These are phyloP conservation scores for Sus scrofa DNA, from an alignment of 2,113 vertebrate species.

Conservation along the genomic window DNA sequence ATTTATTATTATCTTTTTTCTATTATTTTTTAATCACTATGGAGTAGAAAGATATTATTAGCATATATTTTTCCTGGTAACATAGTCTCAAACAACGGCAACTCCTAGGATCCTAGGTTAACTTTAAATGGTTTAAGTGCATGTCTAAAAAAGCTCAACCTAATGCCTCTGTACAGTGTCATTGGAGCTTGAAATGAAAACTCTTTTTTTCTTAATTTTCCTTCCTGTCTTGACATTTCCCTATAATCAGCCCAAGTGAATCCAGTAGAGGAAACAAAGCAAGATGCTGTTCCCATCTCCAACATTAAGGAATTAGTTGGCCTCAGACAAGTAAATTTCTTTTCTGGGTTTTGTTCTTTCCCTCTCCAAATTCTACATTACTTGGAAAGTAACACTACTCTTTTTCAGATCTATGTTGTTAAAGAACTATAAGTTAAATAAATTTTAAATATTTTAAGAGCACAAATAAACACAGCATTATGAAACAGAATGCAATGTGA, in stretches of 20 bases:
- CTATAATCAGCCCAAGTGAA: background rate
- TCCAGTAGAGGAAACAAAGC: background rate
- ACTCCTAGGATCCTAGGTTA: background rate
- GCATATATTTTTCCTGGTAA: background rate
- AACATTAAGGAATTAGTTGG: background rate
- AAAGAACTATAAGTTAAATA: background rate
- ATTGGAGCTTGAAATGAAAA: slow-evolving; percentile 45
- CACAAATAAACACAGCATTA: slow-evolving; percentile 1
- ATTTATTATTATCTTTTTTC: background rate
- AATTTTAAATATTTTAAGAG: background rate
- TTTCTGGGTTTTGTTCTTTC: background rate
- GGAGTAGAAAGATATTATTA: background rate
- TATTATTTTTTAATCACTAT: background rate
- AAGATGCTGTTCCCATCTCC: background rate
- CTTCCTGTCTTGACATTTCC: background rate
- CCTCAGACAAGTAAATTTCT: background rate
- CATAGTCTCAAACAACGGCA: background rate
- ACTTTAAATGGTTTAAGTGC: background rate
- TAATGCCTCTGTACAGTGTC: background rate
- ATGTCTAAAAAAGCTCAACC: background rate
- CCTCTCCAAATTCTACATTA: background rate
- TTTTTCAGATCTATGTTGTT: background rate
- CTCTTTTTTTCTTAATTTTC: slow-evolving; percentile 1
- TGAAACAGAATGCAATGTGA: slow-evolving; percentile 35
- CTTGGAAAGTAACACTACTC: slow-evolving; percentile 18